Conservation (phyloP, 2,797 vertebrate species). For the Pangasius larnaudii region DNA sequence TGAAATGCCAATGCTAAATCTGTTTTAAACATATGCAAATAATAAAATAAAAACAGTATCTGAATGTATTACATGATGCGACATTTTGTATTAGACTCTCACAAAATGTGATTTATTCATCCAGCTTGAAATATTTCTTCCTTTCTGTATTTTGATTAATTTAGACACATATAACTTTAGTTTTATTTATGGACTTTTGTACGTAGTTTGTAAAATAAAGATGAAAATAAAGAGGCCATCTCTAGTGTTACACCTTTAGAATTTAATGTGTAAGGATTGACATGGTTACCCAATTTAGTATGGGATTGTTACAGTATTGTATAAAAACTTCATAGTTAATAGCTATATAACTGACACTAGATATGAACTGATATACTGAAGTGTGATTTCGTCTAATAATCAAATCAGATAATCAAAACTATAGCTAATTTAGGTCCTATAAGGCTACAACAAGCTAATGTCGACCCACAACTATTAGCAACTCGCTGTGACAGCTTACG, state of each 20-base stretch:
- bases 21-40: slow-evolving; percentile 27
- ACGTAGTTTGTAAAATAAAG: slow-evolving; percentile 99
- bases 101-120: slow-evolving; percentile 83
- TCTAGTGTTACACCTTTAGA: neutral
- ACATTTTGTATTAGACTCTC: slow-evolving; percentile 66
- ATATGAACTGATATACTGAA: neutral
- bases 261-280: neutral
- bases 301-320: neutral
- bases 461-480: neutral
- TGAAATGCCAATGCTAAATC: neutral
- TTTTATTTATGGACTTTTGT: slow-evolving; percentile 99
- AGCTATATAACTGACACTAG: neutral
- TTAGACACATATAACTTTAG: slow-evolving; percentile 99
- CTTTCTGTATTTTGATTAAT: slow-evolving; percentile 79
- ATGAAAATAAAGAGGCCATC: slow-evolving; percentile 67
- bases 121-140: slow-evolving; percentile 86
- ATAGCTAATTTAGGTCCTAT: neutral
- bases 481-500: neutral
- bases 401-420: neutral
- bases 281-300: neutral
- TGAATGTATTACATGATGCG: slow-evolving; percentile 33
- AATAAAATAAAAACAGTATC: neutral
- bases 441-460: neutral
- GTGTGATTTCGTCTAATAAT: neutral
- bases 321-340: neutral